phyloP scores from a whole-genome alignment of 1,140 invertebrate genomes.

The Aleiodes sp. region DNA sequence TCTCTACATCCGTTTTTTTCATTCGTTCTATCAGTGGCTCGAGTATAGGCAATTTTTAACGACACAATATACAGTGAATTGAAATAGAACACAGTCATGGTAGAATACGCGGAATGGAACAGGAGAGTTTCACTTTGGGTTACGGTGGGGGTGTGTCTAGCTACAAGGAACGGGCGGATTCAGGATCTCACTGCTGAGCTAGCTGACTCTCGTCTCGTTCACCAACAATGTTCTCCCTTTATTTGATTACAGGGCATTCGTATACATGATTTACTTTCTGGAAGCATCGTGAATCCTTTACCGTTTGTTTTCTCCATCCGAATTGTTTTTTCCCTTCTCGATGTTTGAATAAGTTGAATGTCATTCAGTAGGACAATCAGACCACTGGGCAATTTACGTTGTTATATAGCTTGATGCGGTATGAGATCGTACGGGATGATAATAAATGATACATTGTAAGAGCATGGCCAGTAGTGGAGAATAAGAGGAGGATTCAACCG shows the following conservation, averaged over 20 bases:
- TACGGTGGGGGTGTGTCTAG: conserved; percentile 66
- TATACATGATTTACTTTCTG: conserved; percentile 58
- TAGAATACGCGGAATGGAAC: conserved; percentile 50
- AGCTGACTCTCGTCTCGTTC: conserved; percentile 59
- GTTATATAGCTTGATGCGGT: neutral
- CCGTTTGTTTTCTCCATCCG: too few species aligned
- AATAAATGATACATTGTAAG: conserved; percentile 12
- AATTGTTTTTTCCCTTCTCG: neutral
- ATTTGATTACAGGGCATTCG: conserved; percentile 65
- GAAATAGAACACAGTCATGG: conserved; percentile 12
- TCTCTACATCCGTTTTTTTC: conserved; percentile 18
- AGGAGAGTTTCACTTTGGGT: conserved; percentile 44
- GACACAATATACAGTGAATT: conserved; percentile 9
- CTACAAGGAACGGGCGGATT: conserved; percentile 67
- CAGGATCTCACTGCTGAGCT: conserved; percentile 61
- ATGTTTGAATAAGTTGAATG: too few species aligned
- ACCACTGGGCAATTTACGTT: too few species aligned
- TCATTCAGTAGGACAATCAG: too few species aligned
- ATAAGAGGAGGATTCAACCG: neutral
- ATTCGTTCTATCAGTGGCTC: conserved; percentile 21
- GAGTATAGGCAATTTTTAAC: conserved; percentile 4
- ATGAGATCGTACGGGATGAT: neutral
- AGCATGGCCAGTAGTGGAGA: neutral
- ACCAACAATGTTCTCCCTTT: conserved; percentile 64
- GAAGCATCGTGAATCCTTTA: too few species aligned